These are phyloP conservation scores for Amphipyra berbera DNA, from an alignment of 2,888 invertebrate genomes.

Conservation along the genomic window DNA sequence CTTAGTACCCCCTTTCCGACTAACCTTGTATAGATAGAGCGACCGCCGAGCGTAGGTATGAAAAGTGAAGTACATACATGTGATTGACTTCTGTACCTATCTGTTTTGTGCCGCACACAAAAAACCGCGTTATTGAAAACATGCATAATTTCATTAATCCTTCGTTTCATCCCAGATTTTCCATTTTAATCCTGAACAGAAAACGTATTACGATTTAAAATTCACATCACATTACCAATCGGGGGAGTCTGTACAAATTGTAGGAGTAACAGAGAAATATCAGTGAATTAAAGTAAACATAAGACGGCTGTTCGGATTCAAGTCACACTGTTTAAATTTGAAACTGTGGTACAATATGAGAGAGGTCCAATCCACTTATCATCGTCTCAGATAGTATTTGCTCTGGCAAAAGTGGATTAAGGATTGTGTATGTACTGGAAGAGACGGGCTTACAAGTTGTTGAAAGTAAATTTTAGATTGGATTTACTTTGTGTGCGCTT, in stretches of 20 bases:
- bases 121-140: slow-evolving; percentile 18
- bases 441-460: slow-evolving; percentile 32
- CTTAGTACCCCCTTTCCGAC: too few species aligned
- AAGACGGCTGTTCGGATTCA: slow-evolving; percentile 53
- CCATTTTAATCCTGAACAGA: slow-evolving; percentile 14
- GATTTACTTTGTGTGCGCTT: slow-evolving; percentile 34
- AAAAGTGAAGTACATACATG: too few species aligned
- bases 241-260: slow-evolving; percentile 32
- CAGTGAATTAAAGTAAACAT: slow-evolving; percentile 60
- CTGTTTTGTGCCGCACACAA: too few species aligned
- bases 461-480: slow-evolving; percentile 49
- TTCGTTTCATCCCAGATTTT: slow-evolving; percentile 11
- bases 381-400: slow-evolving; percentile 70
- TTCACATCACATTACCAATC: slow-evolving; percentile 51
- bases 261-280: slow-evolving; percentile 47
- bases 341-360: slow-evolving; percentile 73
- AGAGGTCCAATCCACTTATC: slow-evolving; percentile 78
- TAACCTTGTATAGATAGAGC: too few species aligned
- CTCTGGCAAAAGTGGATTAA: slow-evolving; percentile 60
- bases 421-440: slow-evolving; percentile 41
- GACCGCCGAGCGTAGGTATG: too few species aligned
- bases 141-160: slow-evolving; percentile 20
- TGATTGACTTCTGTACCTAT: too few species aligned
- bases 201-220: slow-evolving; percentile 30
- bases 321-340: slow-evolving; percentile 78